Percentiles rank a stretch among this genome's conserved stretches.
Evolutionary conservation across 2,888 invertebrate genomes (phyloP).

Genomic region (Drosophila nigricruria): DNA sequence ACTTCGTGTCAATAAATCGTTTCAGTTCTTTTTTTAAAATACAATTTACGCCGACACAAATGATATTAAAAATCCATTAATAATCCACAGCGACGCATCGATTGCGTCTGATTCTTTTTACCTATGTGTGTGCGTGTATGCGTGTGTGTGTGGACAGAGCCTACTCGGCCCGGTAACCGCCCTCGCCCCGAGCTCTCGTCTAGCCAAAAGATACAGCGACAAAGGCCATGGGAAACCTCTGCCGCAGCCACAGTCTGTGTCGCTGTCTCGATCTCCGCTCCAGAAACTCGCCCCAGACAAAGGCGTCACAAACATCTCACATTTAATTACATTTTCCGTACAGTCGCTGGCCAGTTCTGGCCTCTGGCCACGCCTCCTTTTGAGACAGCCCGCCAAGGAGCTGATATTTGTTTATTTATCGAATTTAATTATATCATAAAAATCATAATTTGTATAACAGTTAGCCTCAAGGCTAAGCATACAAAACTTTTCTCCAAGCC

Average conservation of each 20-base stretch:
- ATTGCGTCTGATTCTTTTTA: slow-evolving; percentile 53
- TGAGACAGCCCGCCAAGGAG: not conserved
- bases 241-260: not conserved
- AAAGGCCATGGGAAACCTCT: slow-evolving; percentile 42
- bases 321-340: slow-evolving; percentile 68
- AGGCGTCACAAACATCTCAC: slow-evolving; percentile 76
- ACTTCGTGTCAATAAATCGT: slow-evolving; percentile 81
- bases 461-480: not conserved
- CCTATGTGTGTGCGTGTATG: not conserved
- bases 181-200: slow-evolving; percentile 28
- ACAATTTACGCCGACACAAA: slow-evolving; percentile 77
- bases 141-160: slow-evolving; percentile 5
- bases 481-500: not conserved
- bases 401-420: slow-evolving; percentile 26
- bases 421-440: slow-evolving; percentile 31
- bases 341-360: slow-evolving; percentile 37
- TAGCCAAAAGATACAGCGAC: slow-evolving; percentile 25
- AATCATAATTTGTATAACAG: slow-evolving; percentile 14
- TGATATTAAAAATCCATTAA: slow-evolving; percentile 82
- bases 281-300: slow-evolving; percentile 49
- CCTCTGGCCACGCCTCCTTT: slow-evolving; percentile 45
- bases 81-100: slow-evolving; percentile 64
- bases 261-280: not conserved
- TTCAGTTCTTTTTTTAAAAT: slow-evolving; percentile 65
- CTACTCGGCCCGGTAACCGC: slow-evolving; percentile 21